Percentiles rank a stretch among this genome's conserved stretches.
Conservation (phyloP, 2,113 vertebrate species). For the Colaptes auratus region DNA sequence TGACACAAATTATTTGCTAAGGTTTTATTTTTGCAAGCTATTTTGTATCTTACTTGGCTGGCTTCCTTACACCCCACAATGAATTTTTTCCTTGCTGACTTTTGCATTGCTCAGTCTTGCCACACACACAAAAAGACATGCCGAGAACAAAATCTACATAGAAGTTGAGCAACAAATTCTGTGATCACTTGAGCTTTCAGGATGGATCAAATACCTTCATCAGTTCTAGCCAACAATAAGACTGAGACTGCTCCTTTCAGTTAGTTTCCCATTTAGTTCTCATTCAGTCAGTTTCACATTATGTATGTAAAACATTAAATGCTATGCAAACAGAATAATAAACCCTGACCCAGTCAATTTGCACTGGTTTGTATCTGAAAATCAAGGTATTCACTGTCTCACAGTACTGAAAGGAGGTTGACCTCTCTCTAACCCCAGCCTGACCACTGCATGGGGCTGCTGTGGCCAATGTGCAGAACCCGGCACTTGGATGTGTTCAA, state of each 20-base stretch:
- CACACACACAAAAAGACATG: background rate
- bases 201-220: background rate
- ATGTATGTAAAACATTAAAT: background rate
- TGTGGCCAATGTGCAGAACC: no score
- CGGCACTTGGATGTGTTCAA: no score
- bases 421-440: no score
- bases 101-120: background rate
- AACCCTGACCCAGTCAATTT: background rate
- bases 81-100: background rate
- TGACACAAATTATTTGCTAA: background rate
- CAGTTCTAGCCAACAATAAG: background rate
- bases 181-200: background rate
- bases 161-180: background rate
- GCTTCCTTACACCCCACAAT: background rate
- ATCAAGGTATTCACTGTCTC: background rate
- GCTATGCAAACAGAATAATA: background rate
- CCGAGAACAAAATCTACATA: background rate
- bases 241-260: background rate
- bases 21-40: background rate
- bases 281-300: background rate
- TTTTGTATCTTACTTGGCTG: background rate
- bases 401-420: background rate
- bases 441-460: no score
- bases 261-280: background rate
- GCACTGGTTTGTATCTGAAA: background rate